Base-by-base conservation (phyloP, 2,797 vertebrate species). In the Decapterus maruadsi region DNA sequence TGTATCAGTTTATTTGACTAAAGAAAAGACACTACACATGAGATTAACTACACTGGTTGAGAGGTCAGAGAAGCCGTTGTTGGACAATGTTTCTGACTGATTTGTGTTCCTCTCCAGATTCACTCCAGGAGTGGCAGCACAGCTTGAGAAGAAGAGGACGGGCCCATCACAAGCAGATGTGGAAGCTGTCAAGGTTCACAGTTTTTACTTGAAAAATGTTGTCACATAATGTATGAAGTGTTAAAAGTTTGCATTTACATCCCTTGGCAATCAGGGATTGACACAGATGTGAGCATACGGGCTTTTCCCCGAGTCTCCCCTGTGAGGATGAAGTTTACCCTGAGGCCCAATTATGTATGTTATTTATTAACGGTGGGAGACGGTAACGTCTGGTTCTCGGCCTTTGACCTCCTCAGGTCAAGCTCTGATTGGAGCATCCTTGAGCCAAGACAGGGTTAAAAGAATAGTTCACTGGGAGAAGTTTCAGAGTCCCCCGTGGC, bases 1-100 rank as follows among this genome's bases (percentile, higher is more conserved):
- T 94, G 96, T 97, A 97, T 98, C 97, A 94, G 97, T 95, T 93
- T 96, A 95, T 97, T 96, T 82, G 67, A 93, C 83, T 56, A 4
- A 83, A 96, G 97, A 96, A 95, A 96, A 97, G 97, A 98, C 96
- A 96, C 97, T 97, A 98, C 97, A 95, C 96, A 95, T 93, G 95
- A 96, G 95, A 96, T 96, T 96, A 13, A 75, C 97, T 97, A 96
- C 97, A 96, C 95, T 81, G 81, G 87, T 94, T 96, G 89, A 94
- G 94, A 95, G 95, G 92, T 87, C 89, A 72, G 95, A 96, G 96
- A 92, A 95, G 96, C 95, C 0, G 0, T 53, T 53, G 1, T 1
- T 3, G 1, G 22, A 40, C 26, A 17, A 0, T 13, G n/a, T 40
- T 0, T 63, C 22, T 90, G 63, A 87, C 22, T 5, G 8, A 4